These are phyloP conservation scores for Ariolimax columbianus DNA, from an alignment of 2,888 invertebrate species.

Conservation along the genomic window DNA sequence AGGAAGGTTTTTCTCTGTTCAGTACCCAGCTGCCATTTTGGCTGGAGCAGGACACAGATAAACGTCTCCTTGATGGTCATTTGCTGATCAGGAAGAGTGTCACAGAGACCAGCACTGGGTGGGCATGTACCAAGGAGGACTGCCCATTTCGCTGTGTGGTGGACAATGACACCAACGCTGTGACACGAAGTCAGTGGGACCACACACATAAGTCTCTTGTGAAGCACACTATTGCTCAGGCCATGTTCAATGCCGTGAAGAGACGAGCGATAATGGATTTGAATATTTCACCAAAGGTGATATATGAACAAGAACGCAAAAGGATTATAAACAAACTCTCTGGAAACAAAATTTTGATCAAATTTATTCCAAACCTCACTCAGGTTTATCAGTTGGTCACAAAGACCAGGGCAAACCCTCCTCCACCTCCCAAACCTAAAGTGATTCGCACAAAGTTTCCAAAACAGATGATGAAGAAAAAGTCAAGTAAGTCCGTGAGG, in stretches of 20 bases:
- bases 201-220: conserved; percentile 42
- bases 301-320: conserved; percentile 45
- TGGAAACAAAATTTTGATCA: conserved; percentile 33
- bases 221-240: conserved; percentile 39
- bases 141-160: conserved; percentile 48
- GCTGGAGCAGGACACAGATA: conserved; percentile 43
- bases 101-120: conserved; percentile 44
- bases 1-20: conserved; percentile 35
- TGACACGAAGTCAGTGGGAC: conserved; percentile 39
- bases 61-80: conserved; percentile 45
- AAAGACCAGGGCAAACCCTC: conserved; percentile 41
- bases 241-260: conserved; percentile 43
- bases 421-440: conserved; percentile 30
- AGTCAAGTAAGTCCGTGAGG: background rate
- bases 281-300: conserved; percentile 26
- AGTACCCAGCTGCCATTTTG: conserved; percentile 37
- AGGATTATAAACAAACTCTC: conserved; percentile 33
- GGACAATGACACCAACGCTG: conserved; percentile 32
- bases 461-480: conserved; percentile 26
- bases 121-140: conserved; percentile 43
- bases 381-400: conserved; percentile 46
- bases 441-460: conserved; percentile 2
- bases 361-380: conserved; percentile 41
- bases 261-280: conserved; percentile 37
- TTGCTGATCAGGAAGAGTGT: conserved; percentile 30